Evolutionary conservation across 1,140 invertebrate species (phyloP).

Genomic region (Eubasilissa regina): DNA sequence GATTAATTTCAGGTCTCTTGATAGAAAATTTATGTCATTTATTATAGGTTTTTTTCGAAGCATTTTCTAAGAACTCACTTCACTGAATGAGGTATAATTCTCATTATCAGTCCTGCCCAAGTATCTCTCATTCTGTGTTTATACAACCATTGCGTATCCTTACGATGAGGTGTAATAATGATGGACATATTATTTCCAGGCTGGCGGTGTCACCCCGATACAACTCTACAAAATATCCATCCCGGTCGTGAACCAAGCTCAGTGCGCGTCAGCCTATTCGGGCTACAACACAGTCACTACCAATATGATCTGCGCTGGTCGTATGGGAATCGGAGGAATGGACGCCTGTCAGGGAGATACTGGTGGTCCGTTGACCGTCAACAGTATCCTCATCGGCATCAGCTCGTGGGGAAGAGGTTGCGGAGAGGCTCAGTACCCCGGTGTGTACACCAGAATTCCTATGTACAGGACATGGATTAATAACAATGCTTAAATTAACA

Average conservation of each 20-base stretch:
- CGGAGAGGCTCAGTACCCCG: constrained; percentile 73
- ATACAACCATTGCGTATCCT: no score
- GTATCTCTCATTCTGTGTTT: no score
- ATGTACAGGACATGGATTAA: constrained; percentile 70
- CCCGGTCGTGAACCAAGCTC: constrained; percentile 61
- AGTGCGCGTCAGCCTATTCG: constrained; percentile 62
- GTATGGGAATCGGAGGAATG: constrained; percentile 63
- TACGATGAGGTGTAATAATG: no score
- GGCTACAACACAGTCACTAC: constrained; percentile 68
- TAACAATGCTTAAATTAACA: constrained; percentile 57
- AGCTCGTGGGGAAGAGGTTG: constrained; percentile 76
- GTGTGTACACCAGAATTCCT: constrained; percentile 77
- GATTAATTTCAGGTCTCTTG: no score
- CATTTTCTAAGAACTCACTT: no score
- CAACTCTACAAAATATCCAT: constrained; percentile 65
- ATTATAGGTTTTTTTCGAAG: no score
- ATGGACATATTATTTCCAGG: constrained; percentile 15
- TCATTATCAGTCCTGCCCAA: no score
- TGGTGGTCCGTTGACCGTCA: constrained; percentile 72
- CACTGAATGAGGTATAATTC: no score
- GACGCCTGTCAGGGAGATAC: constrained; percentile 75
- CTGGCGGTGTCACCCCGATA: constrained; percentile 58
- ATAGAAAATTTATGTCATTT: no score
- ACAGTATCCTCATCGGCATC: constrained; percentile 71
- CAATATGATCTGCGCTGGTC: constrained; percentile 82